Base-by-base conservation (phyloP, 2,888 invertebrate genomes). In the Agriopis marginaria region DNA sequence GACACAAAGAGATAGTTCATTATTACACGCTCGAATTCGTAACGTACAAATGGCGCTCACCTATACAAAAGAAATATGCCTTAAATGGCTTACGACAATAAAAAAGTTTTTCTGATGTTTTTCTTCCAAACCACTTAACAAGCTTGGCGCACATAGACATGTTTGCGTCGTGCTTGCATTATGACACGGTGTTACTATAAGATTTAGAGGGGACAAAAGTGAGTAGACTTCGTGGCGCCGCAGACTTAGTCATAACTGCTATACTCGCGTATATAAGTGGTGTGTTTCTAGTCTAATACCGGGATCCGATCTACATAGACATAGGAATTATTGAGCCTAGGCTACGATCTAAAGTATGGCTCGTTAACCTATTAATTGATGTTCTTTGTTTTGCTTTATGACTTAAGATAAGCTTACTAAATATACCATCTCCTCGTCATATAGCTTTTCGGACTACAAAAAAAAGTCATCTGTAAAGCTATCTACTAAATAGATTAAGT, bases 51-150 rank as follows among this genome's bases (percentile, higher is more conserved):
- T 82, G 77, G 80, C 73, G 74, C 77, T 84, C 83, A 86, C 85
- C 83, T 85, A 85, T 84, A 83, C 82, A 82, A 81, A 82, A 84
- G 78, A 82, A 84, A 87, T 88, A 89, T 86, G 87, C 84, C 89
- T 87, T 91, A 92, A 91, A 92, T 89, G 89, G 90, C 90, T 86
- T 88, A 88, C 87, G 86, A 89, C 89, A 90, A 91, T 93, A 93
- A 93, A 93, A 90, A 94, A 93, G 88, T 93, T 94, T 93, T 89
- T 86, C 89, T 89, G 93, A 93, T 94, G 93, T 93, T 94, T 93
- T 94, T 93, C 93, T 94, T 94, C 93, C 93, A 90, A 93, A 93
- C 94, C 93, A 94, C 94, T 94, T 94, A 94, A 92, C 93, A 91
- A 90, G 92, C 89, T 93, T 93, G 93, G 93, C 93, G 93, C 91